Percentiles rank a stretch among this genome's conserved stretches.
phyloP scores from a whole-genome alignment of 2,888 invertebrate genomes.

The Zele albiditarsus region DNA sequence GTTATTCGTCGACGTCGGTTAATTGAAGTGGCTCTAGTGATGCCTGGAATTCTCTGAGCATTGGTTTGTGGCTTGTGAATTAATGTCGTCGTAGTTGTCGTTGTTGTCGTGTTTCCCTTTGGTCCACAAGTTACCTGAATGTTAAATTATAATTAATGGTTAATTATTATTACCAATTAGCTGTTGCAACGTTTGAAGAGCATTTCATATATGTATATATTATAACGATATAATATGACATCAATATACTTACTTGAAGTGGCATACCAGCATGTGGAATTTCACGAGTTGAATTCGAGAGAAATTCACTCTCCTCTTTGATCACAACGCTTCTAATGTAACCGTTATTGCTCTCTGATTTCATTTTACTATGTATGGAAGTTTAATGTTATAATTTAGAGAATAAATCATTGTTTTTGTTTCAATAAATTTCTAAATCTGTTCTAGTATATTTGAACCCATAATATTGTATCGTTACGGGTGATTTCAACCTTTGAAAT shows the following conservation, averaged over 20 bases:
- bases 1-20: constrained; percentile 59
- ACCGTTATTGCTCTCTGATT: constrained; percentile 66
- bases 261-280: constrained; percentile 55
- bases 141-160: too few species aligned
- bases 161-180: not conserved
- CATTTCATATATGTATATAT: not conserved
- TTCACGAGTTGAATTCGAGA: constrained; percentile 59
- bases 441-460: too few species aligned
- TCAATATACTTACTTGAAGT: constrained; percentile 58
- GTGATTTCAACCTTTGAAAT: too few species aligned
- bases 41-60: constrained; percentile 57
- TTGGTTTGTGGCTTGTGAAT: constrained; percentile 55
- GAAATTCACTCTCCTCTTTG: constrained; percentile 61
- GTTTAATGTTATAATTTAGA: too few species aligned
- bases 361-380: constrained; percentile 52
- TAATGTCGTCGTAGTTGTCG: constrained; percentile 61
- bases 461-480: too few species aligned
- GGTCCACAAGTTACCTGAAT: constrained; percentile 64
- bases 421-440: too few species aligned
- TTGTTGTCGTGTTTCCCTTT: constrained; percentile 60
- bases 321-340: constrained; percentile 61
- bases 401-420: too few species aligned
- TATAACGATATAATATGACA: not conserved
- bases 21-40: constrained; percentile 60
- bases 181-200: not conserved